Percentiles rank a stretch among this genome's conserved stretches.
phyloP scores from a whole-genome alignment of 23 tunicate species.

The Styela plicata region DNA sequence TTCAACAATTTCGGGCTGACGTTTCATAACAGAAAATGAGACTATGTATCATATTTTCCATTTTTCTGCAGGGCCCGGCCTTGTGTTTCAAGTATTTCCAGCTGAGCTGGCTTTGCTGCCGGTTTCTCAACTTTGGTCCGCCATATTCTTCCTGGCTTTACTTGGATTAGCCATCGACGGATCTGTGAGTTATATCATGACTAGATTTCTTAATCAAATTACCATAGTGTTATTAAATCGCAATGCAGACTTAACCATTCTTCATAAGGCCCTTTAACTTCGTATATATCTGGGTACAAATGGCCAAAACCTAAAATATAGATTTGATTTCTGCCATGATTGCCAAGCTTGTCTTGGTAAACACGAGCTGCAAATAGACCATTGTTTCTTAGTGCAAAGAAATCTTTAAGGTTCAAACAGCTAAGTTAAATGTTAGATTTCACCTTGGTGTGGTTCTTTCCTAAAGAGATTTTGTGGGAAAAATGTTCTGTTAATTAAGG shows the following conservation, averaged over 20 bases:
- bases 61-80: slow-evolving; percentile 47
- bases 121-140: slow-evolving; percentile 45
- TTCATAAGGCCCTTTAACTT: not conserved
- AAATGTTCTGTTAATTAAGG: too few species aligned
- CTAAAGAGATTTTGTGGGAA: too few species aligned
- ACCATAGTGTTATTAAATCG: not conserved
- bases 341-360: too few species aligned
- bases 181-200: slow-evolving; percentile 33
- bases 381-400: too few species aligned
- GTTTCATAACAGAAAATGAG: not conserved
- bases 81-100: slow-evolving; percentile 67
- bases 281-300: not conserved
- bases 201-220: not conserved
- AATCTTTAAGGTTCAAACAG: too few species aligned
- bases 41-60: not conserved
- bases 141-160: slow-evolving; percentile 50
- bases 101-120: slow-evolving; percentile 42
- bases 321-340: too few species aligned
- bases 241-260: not conserved
- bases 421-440: too few species aligned
- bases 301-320: too few species aligned
- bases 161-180: slow-evolving; percentile 53
- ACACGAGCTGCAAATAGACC: too few species aligned
- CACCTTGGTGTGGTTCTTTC: too few species aligned
- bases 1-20: not conserved